These are phyloP conservation scores for Tapirus indicus DNA, from an alignment of 2,797 vertebrate genomes.

Conservation along the genomic window DNA sequence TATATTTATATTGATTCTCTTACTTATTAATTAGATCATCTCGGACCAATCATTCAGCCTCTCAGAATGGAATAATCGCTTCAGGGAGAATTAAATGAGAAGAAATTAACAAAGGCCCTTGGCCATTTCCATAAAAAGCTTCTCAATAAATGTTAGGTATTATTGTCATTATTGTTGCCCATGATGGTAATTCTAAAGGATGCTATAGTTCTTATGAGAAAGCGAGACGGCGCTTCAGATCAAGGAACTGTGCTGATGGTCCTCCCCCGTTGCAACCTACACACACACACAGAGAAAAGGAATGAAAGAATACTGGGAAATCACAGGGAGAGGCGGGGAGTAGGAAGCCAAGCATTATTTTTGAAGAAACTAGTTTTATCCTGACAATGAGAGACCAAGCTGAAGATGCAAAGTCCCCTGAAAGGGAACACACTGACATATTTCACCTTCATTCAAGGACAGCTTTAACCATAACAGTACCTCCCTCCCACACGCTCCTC, in stretches of 20 bases:
- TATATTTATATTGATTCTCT: too few species aligned
- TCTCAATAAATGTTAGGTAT: too few species aligned
- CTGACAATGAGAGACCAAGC: background rate
- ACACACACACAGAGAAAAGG: too few species aligned
- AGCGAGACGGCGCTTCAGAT: background rate
- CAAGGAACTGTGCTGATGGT: background rate
- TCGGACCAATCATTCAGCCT: background rate
- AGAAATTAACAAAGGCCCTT: background rate
- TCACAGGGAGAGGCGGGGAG: background rate
- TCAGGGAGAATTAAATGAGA: background rate
- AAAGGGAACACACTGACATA: too few species aligned
- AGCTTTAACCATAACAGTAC: too few species aligned
- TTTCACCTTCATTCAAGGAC: too few species aligned
- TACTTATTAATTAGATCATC: background rate
- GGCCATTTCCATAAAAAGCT: background rate
- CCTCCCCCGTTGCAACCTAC: background rate
- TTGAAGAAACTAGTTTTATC: background rate
- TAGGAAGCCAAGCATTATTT: background rate
- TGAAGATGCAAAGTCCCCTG: too few species aligned
- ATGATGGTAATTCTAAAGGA: too few species aligned
- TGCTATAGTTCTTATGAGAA: too few species aligned
- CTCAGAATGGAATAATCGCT: background rate
- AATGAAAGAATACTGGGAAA: background rate
- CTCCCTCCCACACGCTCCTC: too few species aligned
- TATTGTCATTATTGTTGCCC: fast-evolving